Conservation (phyloP, 2,797 vertebrate genomes). For the Lateolabrax maculatus region DNA sequence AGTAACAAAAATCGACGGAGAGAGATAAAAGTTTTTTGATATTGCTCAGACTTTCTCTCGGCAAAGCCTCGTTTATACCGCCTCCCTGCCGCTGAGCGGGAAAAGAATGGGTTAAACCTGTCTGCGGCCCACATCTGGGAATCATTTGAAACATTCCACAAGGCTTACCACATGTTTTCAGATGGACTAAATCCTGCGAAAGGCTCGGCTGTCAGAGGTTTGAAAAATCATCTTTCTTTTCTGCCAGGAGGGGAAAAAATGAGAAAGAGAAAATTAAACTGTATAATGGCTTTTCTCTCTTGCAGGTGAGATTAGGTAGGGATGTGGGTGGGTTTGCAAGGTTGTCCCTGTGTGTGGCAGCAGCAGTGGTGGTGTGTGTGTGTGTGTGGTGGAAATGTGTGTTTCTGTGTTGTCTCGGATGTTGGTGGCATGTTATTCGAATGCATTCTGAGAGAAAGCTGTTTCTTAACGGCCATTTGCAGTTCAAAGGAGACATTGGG, state of each 20-base stretch:
- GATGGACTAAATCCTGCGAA: slow-evolving; percentile 89
- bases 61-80: slow-evolving; percentile 52
- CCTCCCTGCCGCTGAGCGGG: slow-evolving; percentile 53
- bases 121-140: slow-evolving; percentile 90
- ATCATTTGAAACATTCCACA: slow-evolving; percentile 90
- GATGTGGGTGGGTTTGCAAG: slow-evolving; percentile 41
- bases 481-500: slow-evolving; percentile 72
- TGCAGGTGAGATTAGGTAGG: slow-evolving; percentile 74
- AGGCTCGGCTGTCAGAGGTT: slow-evolving; percentile 86
- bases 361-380: not conserved
- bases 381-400: not conserved
- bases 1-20: slow-evolving; percentile 76
- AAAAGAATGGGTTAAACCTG: slow-evolving; percentile 86
- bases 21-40: slow-evolving; percentile 66
- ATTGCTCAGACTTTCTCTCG: slow-evolving; percentile 59
- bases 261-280: slow-evolving; percentile 76
- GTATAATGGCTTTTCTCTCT: slow-evolving; percentile 75
- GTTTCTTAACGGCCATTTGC: slow-evolving; percentile 67
- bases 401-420: slow-evolving; percentile 34
- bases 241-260: slow-evolving; percentile 69
- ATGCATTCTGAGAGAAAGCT: slow-evolving; percentile 60
- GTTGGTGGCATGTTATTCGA: slow-evolving; percentile 71
- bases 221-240: slow-evolving; percentile 79
- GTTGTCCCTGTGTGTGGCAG: slow-evolving; percentile 23
- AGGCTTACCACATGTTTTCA: slow-evolving; percentile 91